Evolutionary conservation across 2,888 invertebrate species (phyloP), one percentile per base, ranked within the genome.

Genomic region (Pecten maximus): DNA sequence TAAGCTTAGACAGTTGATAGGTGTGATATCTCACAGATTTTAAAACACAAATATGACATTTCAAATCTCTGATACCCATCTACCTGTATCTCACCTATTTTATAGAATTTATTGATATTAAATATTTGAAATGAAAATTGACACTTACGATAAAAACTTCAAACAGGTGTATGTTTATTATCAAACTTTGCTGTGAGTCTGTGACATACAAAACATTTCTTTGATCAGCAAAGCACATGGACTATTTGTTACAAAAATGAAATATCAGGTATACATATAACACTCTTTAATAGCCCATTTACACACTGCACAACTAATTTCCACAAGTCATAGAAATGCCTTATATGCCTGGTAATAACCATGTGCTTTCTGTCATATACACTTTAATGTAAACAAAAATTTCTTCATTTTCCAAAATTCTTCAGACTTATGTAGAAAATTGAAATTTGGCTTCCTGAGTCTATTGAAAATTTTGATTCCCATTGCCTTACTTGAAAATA

Each of bases 171-270:
- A 74, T 28, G 10, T 74, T 28, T 74, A 74, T 74, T 28, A 74
- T 74, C 74, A 74, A 74, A 10, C 74, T 74, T 74, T 35, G 74
- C 35, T 2, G 8, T n/a, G n/a, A n/a, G n/a, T n/a, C n/a, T n/a
- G n/a, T 74, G 12, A 74, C 10, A 28, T 74, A 35, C 16, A 74
- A 74, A 35, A 74, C 1, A 1, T 74, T 19, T 74, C 74, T 74
- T 74, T 74, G 74, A 74, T 74, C 74, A 74, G 35, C 35, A 74
- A 74, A 74, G 35, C 74, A 74, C 74, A 74, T 10, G 28, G 74
- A 74, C 0, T 35, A 12, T 74, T 74, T 74, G 74, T 35, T 35
- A 35, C 35, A 74, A 35, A 8, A 35, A 74, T 74, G 74, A 74
- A 74, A 74, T 74, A 74, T 15, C 28, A 8, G 35, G 28, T 28